These are phyloP conservation scores for Musca vetustissima DNA, from an alignment of 1,140 invertebrate species.

Conservation along the genomic window DNA sequence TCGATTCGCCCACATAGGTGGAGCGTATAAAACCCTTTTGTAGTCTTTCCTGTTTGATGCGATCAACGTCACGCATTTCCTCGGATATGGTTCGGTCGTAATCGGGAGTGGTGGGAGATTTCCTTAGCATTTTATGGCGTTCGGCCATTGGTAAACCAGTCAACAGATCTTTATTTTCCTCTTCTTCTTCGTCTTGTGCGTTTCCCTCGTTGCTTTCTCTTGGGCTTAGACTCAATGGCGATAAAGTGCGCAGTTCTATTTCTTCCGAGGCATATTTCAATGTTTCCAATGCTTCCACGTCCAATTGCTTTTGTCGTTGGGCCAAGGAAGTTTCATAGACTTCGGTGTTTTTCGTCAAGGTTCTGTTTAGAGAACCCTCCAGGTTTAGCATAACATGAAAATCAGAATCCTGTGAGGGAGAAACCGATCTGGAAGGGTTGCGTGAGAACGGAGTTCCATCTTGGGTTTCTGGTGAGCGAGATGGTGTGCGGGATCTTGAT, in stretches of 20 bases:
- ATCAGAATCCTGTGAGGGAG: conserved; percentile 19
- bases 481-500: conserved; percentile 35
- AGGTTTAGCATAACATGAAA: conserved; percentile 44
- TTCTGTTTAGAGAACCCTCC: conserved; percentile 35
- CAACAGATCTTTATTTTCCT: neutral
- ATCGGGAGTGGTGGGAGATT: conserved; percentile 30
- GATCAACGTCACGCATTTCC: conserved; percentile 37
- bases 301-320: conserved; percentile 33
- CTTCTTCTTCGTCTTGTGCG: neutral
- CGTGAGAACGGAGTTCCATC: neutral
- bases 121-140: neutral
- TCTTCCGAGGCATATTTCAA: conserved; percentile 41
- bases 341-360: conserved; percentile 35
- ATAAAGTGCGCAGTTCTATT: conserved; percentile 38
- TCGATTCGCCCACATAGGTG: conserved; percentile 48
- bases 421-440: neutral
- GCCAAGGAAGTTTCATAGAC: conserved; percentile 35
- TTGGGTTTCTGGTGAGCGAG: conserved; percentile 26
- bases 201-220: neutral
- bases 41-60: conserved; percentile 36
- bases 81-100: conserved; percentile 44
- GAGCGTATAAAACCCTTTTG: conserved; percentile 47
- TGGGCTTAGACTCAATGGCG: conserved; percentile 27
- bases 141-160: neutral
- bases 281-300: conserved; percentile 36